A percentile compares a stretch with the other conserved stretches of the same genome.
Conservation (phyloP, 2,113 vertebrate species). For the Theristicus caerulescens region DNA sequence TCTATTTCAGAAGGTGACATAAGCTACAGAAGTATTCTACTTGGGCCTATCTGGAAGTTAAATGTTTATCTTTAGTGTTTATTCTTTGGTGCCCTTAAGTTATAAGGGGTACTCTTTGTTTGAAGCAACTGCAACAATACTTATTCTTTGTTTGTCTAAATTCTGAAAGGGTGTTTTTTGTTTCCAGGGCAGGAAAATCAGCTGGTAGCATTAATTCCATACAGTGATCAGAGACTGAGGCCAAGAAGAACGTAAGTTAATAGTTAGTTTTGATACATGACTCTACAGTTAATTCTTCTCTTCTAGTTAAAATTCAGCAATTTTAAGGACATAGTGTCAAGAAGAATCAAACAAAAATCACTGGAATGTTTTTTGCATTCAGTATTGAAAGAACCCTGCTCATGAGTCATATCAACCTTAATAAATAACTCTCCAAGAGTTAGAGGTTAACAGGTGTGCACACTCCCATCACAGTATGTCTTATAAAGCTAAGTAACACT, state of each 20-base stretch:
- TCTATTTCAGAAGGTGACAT: neutral
- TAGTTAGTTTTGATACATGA: neutral
- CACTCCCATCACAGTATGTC: neutral
- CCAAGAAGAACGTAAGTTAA: conserved; percentile 94
- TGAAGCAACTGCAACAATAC: neutral
- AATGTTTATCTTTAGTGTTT: neutral
- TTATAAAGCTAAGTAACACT: neutral
- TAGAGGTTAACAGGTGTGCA: neutral
- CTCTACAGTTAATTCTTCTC: neutral
- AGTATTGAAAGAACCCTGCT: neutral
- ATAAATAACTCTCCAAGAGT: too few relatives aligned
- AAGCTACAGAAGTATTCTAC: neutral
- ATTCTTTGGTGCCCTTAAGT: neutral
- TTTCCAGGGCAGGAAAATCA: conserved; percentile 96
- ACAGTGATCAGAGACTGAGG: conserved; percentile 92
- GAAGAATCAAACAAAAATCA: neutral
- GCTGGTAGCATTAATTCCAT: conserved; percentile 96
- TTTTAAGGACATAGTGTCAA: neutral
- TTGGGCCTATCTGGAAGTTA: neutral
- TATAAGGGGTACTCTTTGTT: neutral
- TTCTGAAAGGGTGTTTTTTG: conserved; percentile 41
- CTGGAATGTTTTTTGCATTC: neutral
- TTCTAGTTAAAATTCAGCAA: neutral
- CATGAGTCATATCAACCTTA: neutral
- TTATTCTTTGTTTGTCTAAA: conserved; percentile 2